phyloP scores from a whole-genome alignment of 2,113 vertebrate species.

The Otis tarda region DNA sequence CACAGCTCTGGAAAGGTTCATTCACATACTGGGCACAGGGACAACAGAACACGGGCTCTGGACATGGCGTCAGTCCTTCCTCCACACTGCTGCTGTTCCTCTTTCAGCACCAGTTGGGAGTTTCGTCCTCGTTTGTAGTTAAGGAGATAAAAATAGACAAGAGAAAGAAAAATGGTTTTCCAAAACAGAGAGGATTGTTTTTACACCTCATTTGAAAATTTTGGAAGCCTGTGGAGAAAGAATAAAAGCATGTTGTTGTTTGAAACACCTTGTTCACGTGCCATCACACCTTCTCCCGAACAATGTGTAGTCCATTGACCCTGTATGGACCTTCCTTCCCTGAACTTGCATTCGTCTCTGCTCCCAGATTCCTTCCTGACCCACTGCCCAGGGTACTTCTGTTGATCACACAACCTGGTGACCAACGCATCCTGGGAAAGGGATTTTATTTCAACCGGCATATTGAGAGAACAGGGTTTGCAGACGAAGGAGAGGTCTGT shows the following conservation, averaged over 20 bases:
- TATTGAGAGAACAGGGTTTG: too few species aligned
- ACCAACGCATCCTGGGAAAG: background rate
- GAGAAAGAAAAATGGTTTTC: background rate
- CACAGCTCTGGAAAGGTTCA: background rate
- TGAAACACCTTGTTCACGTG: background rate
- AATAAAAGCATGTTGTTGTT: background rate
- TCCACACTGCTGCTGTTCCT: background rate
- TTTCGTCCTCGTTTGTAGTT: background rate
- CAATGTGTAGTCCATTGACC: background rate
- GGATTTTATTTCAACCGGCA: background rate
- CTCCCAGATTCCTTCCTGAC: background rate
- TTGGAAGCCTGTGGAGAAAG: background rate
- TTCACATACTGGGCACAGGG: background rate
- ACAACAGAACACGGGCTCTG: background rate
- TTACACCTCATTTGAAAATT: background rate
- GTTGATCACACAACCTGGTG: accelerated
- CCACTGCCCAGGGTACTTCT: background rate
- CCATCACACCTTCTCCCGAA: background rate
- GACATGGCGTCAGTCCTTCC: background rate
- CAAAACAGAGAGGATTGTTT: background rate
- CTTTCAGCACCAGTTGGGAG: background rate
- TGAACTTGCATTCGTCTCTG: accelerated
- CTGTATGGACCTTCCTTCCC: background rate
- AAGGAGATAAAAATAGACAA: background rate
- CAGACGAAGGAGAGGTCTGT: background rate